Base-by-base conservation (phyloP, 2,797 vertebrate species). In the Spinibarbus caldwelli region DNA sequence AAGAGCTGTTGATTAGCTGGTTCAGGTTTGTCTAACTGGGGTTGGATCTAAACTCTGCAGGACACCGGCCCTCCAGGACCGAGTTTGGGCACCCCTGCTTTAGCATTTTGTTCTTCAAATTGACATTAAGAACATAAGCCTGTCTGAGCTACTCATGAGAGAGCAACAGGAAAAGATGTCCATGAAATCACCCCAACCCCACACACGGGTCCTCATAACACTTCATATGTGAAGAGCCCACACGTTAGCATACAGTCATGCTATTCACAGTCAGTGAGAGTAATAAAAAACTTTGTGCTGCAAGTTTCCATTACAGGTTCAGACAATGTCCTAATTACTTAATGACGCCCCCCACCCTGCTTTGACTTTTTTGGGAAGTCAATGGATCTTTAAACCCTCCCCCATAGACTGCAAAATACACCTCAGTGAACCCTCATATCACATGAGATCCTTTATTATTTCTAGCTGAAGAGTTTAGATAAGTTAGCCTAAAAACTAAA, bases 161-260 rank as follows among this genome's bases (percentile, higher is more conserved):
- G 64, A 70, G 59, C 73, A n/a, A 54, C 67, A 83, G 62, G 47
- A 91, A 70, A 93, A 95, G 90, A 94, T 94, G 93, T 90, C 92
- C 71, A 80, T 81, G 88, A 87, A 90, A 91, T 92, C 89, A 89
- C 76, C 85, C 84, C 86, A 41, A 86, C 47, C 21, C 49, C 38
- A 64, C 12, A 54, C n/a, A n/a, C n/a, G n/a, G n/a, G n/a, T n/a
- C n/a, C n/a, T n/a, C n/a, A 82, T 26, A 29, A 49, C 78, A 52
- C n/a, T 31, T 41, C 72, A 80, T 15, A 10, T 70, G 26, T 64
- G 52, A 41, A 64, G 11, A 54, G 41, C n/a, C 21, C n/a, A 54
- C 43, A 38, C 10, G 19, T 68, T 38, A 41, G 49, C 67, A 87
- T 41, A 8, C 41, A 26, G 19, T 9, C 36, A 67, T 29, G 45